Evolutionary conservation across 1,140 invertebrate species (phyloP).

Genomic region (Pissodes strobi): DNA sequence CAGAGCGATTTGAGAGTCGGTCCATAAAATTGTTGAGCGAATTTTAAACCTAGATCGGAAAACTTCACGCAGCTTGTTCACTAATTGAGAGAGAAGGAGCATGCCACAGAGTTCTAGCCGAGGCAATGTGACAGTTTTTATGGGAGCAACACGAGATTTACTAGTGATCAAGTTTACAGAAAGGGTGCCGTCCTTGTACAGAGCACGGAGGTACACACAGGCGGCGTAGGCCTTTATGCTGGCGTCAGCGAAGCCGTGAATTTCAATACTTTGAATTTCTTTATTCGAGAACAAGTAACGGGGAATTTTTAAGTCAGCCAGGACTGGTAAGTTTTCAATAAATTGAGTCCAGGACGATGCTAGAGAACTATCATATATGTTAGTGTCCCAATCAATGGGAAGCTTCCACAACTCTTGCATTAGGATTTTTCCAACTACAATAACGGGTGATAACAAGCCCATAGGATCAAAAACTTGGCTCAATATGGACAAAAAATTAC

Average conservation of each 20-base stretch:
- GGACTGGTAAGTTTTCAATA: background rate
- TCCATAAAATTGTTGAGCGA: too few relatives aligned
- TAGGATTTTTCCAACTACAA: conserved; percentile 16
- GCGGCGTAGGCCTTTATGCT: conserved; percentile 9
- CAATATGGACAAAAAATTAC: too few relatives aligned
- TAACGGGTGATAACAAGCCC: conserved; percentile 2
- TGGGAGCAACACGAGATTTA: conserved; percentile 48
- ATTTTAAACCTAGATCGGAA: too few relatives aligned
- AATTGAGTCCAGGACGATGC: conserved; percentile 7
- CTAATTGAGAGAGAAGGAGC: background rate
- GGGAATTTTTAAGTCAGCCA: conserved; percentile 8
- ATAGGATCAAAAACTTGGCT: too few relatives aligned
- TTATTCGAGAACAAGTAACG: background rate
- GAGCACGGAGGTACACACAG: conserved; percentile 4
- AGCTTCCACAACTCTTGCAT: conserved; percentile 21
- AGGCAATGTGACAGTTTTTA: too few relatives aligned
- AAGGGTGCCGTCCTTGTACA: background rate
- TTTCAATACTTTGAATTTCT: background rate
- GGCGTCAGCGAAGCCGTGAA: conserved; percentile 21
- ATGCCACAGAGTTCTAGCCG: background rate
- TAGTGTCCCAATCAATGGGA: conserved; percentile 13
- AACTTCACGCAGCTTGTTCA: background rate
- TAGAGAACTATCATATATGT: background rate
- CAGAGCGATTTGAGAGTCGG: conserved; percentile 19
- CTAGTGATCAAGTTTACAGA: conserved; percentile 13